These are phyloP conservation scores for Poeciliopsis turneri DNA, from an alignment of 2,797 vertebrate species.

Conservation along the genomic window DNA sequence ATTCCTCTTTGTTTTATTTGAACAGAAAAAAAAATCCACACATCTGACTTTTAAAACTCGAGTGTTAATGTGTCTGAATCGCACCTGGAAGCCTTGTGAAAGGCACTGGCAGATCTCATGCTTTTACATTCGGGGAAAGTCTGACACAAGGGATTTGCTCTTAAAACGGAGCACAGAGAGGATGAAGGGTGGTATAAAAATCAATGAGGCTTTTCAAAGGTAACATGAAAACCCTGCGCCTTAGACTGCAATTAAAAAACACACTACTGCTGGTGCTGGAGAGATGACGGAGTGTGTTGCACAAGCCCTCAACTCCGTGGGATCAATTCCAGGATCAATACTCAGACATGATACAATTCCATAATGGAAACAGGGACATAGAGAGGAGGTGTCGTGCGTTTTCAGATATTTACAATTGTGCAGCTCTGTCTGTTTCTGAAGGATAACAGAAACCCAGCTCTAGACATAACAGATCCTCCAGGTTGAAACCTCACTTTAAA, in stretches of 20 bases:
- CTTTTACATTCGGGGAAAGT: constrained; percentile 68
- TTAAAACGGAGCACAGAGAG: constrained; percentile 67
- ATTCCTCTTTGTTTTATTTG: constrained; percentile 36
- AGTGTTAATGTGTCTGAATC: constrained; percentile 60
- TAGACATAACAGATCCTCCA: constrained; percentile 50
- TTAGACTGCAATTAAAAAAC: constrained; percentile 79
- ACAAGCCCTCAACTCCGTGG: constrained; percentile 71
- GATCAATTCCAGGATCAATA: constrained; percentile 77
- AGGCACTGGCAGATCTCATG: constrained; percentile 71
- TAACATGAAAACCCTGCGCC: constrained; percentile 75
- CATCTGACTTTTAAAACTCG: constrained; percentile 30
- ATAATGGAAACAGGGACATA: constrained; percentile 63
- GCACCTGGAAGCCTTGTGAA: constrained; percentile 67
- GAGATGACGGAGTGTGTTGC: constrained; percentile 67
- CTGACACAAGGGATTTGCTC: constrained; percentile 70
- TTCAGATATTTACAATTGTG: constrained; percentile 65
- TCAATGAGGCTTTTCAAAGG: constrained; percentile 82
- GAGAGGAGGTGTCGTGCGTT: constrained; percentile 43
- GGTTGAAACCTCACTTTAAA: constrained; percentile 46
- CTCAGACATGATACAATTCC: constrained; percentile 74
- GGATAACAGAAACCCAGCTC: constrained; percentile 28
- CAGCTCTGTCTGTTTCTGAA: constrained; percentile 37
- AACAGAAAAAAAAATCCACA: constrained; percentile 27
- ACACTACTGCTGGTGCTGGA: constrained; percentile 63
- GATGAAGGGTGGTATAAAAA: constrained; percentile 77